These are phyloP conservation scores for Luperina testacea DNA, from an alignment of 2,888 invertebrate genomes.

Conservation along the genomic window DNA sequence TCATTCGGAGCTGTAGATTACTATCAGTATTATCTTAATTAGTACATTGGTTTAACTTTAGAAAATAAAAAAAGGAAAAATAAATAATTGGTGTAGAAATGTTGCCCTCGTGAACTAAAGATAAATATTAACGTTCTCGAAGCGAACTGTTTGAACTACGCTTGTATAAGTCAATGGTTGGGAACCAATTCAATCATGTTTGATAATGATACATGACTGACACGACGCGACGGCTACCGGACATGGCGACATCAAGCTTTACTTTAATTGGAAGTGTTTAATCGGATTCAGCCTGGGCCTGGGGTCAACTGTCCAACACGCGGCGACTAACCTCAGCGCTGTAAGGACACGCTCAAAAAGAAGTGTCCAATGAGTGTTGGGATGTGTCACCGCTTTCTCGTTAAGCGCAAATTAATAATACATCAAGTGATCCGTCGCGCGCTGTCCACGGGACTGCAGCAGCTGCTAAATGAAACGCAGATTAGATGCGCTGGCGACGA, in stretches of 20 bases:
- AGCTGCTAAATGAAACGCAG: conserved; percentile 32
- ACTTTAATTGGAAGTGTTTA: conserved; percentile 33
- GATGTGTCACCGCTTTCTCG: conserved; percentile 32
- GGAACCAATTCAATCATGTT: background rate
- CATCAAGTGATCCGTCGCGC: conserved; percentile 4
- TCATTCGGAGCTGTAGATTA: background rate
- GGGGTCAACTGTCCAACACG: background rate
- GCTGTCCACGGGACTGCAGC: background rate
- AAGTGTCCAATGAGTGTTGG: background rate
- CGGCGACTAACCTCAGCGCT: background rate
- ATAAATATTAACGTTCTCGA: background rate
- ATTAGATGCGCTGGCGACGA: conserved; percentile 26
- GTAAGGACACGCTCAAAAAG: conserved; percentile 1
- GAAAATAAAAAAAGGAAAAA: background rate
- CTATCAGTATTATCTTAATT: background rate
- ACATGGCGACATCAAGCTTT: conserved; percentile 6
- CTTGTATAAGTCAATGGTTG: too few species aligned
- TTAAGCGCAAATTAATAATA: conserved; percentile 21
- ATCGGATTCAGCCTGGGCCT: background rate
- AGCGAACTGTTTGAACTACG: background rate
- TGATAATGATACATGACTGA: background rate
- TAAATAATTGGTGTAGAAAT: background rate
- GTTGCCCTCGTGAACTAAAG: background rate
- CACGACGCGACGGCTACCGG: too few species aligned
- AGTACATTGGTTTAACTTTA: background rate